Conservation (phyloP, 2,113 vertebrate species). For the Triplophysa rosa region DNA sequence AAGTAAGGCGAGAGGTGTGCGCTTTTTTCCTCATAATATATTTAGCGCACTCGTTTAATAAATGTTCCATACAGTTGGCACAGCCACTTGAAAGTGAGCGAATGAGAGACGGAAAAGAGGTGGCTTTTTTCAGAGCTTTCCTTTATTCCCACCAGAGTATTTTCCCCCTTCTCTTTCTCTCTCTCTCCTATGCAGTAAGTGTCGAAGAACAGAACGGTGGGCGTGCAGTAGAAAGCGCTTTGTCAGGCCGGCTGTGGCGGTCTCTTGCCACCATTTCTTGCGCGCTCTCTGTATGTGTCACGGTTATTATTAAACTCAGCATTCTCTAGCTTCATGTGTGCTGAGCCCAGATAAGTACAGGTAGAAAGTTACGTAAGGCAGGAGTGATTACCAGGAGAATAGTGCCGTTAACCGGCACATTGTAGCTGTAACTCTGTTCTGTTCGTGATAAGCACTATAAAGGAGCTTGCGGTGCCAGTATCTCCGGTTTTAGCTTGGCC, state of each 20-base stretch:
- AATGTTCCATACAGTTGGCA: conserved; percentile 65
- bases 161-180: conserved; percentile 49
- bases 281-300: conserved; percentile 54
- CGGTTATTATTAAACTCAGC: conserved; percentile 77
- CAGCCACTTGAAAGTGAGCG: conserved; percentile 59
- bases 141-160: conserved; percentile 46
- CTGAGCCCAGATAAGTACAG: conserved; percentile 77
- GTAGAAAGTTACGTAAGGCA: conserved; percentile 78
- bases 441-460: conserved; percentile 73
- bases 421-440: conserved; percentile 70
- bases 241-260: conserved; percentile 46
- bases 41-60: conserved; percentile 59
- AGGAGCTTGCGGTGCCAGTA: conserved; percentile 41
- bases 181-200: conserved; percentile 33
- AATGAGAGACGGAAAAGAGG: conserved; percentile 38
- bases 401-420: conserved; percentile 69
- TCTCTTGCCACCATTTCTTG: conserved; percentile 57
- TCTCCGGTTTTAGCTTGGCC: conserved; percentile 32
- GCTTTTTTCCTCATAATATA: conserved; percentile 49
- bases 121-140: conserved; percentile 62
- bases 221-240: conserved; percentile 51
- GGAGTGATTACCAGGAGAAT: conserved; percentile 71
- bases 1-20: conserved; percentile 36
- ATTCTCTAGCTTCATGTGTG: conserved; percentile 73
- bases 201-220: conserved; percentile 41